A percentile compares a stretch with the other conserved stretches of the same genome.
Conservation (phyloP, 2,113 vertebrate species). For the Otolemur garnettii region DNA sequence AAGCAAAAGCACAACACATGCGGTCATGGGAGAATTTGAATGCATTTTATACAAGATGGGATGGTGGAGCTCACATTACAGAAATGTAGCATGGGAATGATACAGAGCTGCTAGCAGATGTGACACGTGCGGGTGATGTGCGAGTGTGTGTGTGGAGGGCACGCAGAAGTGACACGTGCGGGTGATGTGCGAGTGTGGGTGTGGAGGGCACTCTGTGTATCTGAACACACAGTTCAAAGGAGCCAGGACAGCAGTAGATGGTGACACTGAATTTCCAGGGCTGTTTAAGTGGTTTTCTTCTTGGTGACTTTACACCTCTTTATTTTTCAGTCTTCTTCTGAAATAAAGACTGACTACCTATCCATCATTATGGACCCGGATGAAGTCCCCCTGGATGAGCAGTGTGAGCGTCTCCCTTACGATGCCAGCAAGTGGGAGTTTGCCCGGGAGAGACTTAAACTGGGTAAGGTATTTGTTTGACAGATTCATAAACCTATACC, state of each 20-base stretch:
- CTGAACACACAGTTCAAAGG: background rate
- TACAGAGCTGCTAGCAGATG: background rate
- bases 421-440: constrained; percentile 97
- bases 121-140: background rate
- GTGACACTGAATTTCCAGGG: background rate
- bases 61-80: background rate
- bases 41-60: background rate
- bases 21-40: constrained; percentile 64
- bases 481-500: background rate
- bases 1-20: constrained; percentile 25
- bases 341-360: constrained; percentile 92
- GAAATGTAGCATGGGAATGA: background rate
- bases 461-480: constrained; percentile 88
- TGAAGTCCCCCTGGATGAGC: constrained; percentile 92
- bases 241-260: background rate
- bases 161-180: background rate
- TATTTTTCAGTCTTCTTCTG: constrained; percentile 88
- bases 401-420: constrained; percentile 94
- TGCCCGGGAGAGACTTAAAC: constrained; percentile 94
- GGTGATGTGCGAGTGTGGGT: fast-evolving
- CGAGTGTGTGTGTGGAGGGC: fast-evolving
- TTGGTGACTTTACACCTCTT: constrained; percentile 77
- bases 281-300: background rate
- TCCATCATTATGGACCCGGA: constrained; percentile 95
- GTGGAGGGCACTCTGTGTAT: background rate